Percentiles rank a stretch among this genome's conserved stretches.
Conservation (phyloP, 2,113 vertebrate species). For the Macquaria australasica region DNA sequence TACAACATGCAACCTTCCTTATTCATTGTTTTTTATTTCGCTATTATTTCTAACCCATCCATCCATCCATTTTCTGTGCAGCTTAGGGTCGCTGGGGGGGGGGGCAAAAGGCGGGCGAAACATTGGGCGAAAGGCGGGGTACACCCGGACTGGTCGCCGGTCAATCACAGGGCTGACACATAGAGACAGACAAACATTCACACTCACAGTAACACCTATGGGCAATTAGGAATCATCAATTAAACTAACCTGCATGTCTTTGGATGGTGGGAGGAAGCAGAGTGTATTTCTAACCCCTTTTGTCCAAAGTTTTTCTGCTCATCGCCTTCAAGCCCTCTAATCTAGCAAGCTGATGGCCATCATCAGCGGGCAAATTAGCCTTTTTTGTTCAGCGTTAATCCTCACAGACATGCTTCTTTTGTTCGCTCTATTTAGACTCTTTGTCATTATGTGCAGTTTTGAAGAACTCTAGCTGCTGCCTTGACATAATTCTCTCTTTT, state of each 20-base stretch:
- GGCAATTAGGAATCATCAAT: too few species aligned
- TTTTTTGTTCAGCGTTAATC: slow-evolving; percentile 55
- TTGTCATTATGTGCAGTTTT: slow-evolving; percentile 9
- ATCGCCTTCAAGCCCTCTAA: slow-evolving; percentile 25
- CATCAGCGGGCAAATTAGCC: slow-evolving; percentile 51
- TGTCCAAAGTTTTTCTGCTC: slow-evolving; percentile 37
- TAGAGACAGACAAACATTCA: too few species aligned
- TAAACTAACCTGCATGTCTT: too few species aligned
- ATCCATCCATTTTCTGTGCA: too few species aligned
- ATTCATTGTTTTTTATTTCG: neutral
- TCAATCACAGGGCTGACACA: too few species aligned
- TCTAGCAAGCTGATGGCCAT: slow-evolving; percentile 49
- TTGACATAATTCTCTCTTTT: slow-evolving; percentile 13
- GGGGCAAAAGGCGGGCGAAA: too few species aligned
- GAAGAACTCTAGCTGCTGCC: neutral
- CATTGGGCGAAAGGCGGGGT: too few species aligned
- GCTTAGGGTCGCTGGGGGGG: too few species aligned
- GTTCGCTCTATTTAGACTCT: slow-evolving; percentile 21
- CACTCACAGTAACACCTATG: too few species aligned
- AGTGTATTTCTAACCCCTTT: neutral
- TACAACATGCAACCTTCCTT: neutral
- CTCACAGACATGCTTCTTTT: slow-evolving; percentile 42
- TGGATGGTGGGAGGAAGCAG: too few species aligned
- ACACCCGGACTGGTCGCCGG: too few species aligned
- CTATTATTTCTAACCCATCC: slow-evolving; percentile 19